phyloP scores from a whole-genome alignment of 2,888 invertebrate species.

The Auanema freiburgensis region DNA sequence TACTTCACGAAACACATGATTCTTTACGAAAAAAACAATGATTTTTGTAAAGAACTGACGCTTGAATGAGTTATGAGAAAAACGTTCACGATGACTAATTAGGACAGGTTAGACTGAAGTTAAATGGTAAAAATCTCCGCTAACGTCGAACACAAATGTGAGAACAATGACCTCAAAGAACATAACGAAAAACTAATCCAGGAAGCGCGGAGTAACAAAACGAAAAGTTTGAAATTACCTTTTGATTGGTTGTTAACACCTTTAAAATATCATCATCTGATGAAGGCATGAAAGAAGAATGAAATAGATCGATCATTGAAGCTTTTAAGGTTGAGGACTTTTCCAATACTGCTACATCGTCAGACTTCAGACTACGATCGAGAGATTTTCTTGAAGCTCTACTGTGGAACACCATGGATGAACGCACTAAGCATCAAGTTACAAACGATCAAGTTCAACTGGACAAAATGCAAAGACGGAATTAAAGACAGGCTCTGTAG shows the following conservation, averaged over 20 bases:
- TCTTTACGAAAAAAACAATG: no score
- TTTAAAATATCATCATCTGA: not conserved
- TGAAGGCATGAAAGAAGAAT: not conserved
- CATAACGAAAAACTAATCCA: no score
- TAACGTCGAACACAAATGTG: no score
- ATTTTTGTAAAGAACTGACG: no score
- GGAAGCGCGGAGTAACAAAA: no score
- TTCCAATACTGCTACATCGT: not conserved
- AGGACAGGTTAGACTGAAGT: no score
- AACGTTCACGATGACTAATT: no score
- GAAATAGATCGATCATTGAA: conserved; percentile 7
- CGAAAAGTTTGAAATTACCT: not conserved
- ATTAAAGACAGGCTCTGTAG: not conserved
- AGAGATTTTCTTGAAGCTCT: not conserved
- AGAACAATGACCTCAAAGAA: no score
- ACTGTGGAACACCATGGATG: conserved; percentile 7
- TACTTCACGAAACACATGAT: no score
- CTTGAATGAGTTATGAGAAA: no score
- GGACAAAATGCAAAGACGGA: not conserved
- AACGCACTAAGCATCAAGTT: not conserved
- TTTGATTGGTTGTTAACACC: not conserved
- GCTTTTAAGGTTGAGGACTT: not conserved
- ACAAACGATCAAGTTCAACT: not conserved
- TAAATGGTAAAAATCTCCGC: no score
- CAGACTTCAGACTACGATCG: not conserved